A percentile compares a stretch with the other conserved stretches of the same genome.
These are phyloP conservation scores for Orgyia antiqua DNA, from an alignment of 2,888 invertebrate genomes.

Conservation along the genomic window DNA sequence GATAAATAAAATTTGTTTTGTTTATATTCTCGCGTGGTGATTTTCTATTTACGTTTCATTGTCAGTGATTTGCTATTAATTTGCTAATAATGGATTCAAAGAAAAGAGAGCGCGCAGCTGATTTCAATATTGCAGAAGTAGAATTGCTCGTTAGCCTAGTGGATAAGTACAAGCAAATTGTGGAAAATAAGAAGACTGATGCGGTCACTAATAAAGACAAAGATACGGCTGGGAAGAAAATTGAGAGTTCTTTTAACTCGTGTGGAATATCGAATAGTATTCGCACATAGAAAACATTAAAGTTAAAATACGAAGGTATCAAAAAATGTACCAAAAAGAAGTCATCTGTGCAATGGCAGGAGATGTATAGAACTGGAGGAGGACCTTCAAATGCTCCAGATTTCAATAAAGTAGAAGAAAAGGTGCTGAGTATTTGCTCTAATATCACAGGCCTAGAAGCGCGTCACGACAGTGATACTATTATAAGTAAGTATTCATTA, in stretches of 20 bases:
- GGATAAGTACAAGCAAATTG: background rate
- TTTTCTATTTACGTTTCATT: no score
- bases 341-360: slow-evolving; percentile 1
- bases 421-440: slow-evolving; percentile 2
- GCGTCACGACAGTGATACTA: slow-evolving; percentile 5
- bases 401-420: slow-evolving; percentile 2
- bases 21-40: no score
- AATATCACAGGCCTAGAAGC: slow-evolving; percentile 5
- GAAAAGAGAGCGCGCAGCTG: no score
- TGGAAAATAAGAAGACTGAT: background rate
- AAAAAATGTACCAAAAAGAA: slow-evolving; percentile 3
- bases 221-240: background rate
- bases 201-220: background rate
- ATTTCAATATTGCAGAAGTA: no score
- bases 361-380: slow-evolving; percentile 6
- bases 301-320: background rate
- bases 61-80: no score
- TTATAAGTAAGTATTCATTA: background rate
- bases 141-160: no score
- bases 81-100: no score
- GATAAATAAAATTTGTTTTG: no score
- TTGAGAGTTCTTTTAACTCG: background rate
- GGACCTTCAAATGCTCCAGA: slow-evolving; percentile 5
- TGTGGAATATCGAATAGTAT: background rate
- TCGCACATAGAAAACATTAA: background rate